Percentiles rank a stretch among this genome's conserved stretches.
Conservation (phyloP, 2,888 invertebrate genomes). For the Troglohyphantes excavatus region DNA sequence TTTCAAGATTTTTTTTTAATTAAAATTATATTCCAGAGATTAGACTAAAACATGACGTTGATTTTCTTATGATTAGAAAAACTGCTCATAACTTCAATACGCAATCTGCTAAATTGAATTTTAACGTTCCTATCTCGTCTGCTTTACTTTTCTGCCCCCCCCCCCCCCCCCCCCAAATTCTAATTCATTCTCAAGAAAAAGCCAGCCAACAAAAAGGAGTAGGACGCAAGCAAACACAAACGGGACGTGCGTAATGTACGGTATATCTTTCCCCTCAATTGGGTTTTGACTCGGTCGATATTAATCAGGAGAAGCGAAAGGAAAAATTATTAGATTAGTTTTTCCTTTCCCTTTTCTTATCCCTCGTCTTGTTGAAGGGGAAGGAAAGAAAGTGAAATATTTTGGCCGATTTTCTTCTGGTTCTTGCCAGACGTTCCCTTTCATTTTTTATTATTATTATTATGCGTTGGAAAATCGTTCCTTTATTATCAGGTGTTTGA, state of each 20-base stretch:
- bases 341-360: constrained; percentile 6
- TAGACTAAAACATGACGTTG: no score
- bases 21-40: no score
- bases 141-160: constrained; percentile 28
- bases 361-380: background rate
- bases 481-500: constrained; percentile 7
- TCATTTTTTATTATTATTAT: background rate
- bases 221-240: background rate
- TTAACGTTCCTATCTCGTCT: constrained; percentile 18
- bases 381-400: constrained; percentile 8
- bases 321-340: constrained; percentile 60
- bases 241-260: constrained; percentile 43
- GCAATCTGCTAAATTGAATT: background rate
- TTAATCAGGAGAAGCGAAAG: constrained; percentile 41
- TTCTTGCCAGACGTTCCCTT: constrained; percentile 20
- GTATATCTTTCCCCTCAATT: constrained; percentile 59
- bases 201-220: no score
- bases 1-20: no score
- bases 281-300: constrained; percentile 51
- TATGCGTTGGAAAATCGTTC: background rate
- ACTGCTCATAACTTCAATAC: no score
- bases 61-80: no score
- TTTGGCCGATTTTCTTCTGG: constrained; percentile 23
- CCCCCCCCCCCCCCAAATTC: no score
- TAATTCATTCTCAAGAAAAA: no score